Base-by-base conservation (phyloP, 1,140 invertebrate species). In the Eumaeus atala region DNA sequence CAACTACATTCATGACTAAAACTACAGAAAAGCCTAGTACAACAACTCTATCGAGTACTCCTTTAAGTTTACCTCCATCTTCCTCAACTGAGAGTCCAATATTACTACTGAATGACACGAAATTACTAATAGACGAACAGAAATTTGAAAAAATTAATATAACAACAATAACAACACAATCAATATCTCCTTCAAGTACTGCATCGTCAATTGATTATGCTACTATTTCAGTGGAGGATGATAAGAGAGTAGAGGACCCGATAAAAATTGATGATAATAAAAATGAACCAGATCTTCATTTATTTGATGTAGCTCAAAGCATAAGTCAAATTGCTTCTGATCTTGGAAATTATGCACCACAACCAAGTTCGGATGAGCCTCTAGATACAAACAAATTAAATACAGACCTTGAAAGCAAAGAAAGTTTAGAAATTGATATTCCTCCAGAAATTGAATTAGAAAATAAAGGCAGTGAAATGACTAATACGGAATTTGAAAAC, bases 241-340 rank as follows among this genome's bases (percentile, higher is more conserved):
- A 54, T n/a, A 54, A 54, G 8, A 35, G 17, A 44, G 17, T 9
- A 9, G 35, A 21, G 28, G 38, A 14, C 5, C 3, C 14, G 8
- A 42, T 16, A 17, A 33, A 14, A 16, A 10, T 51, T 52, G 55
- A 59, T 28, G 36, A 62, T 48, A 38, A 51, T 12, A 49, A 65
- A 49, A 58, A 57, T 58, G 70, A 68, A 52, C 56, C 73, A 17
- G 54, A 62, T 21, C 35, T 77, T 51, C 77, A 75, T 14, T 53
- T 85, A 17, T 87, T 87, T 65, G 82, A 87, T 64, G 74, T 87
- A 12, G 82, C 80, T 50, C 79, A 81, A 60, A 87, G 84, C 63
- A 80, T 87, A 37, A 87, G 80, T 59, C 84, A 87, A 71, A 87
- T 87, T 53, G 80, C 84, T 37, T 83, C 82, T 4, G 82, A 85